phyloP scores from a whole-genome alignment of 2,113 vertebrate genomes.

The Eclectus roratus region DNA sequence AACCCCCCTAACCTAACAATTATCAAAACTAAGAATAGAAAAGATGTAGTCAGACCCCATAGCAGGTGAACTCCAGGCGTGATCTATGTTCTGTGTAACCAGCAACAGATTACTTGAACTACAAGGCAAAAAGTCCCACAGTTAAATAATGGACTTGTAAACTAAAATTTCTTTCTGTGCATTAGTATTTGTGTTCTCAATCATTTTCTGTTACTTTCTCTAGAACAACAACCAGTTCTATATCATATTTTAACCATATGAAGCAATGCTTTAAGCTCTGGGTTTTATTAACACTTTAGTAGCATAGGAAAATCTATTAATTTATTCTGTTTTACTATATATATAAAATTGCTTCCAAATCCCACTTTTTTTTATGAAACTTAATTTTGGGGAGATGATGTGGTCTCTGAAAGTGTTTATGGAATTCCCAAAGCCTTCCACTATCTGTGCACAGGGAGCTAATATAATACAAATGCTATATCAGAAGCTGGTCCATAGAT shows the following conservation, averaged over 20 bases:
- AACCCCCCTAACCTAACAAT: not conserved
- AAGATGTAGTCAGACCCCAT: not conserved
- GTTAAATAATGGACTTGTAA: not conserved
- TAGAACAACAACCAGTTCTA: not conserved
- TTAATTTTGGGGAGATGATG: not conserved
- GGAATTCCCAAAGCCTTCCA: not conserved
- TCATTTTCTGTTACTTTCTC: not conserved
- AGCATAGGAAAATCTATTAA: not conserved
- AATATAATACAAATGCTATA: not conserved
- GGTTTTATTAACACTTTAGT: not conserved
- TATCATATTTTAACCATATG: not conserved
- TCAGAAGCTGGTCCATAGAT: not conserved
- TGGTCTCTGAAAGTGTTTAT: not conserved
- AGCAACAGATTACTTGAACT: not conserved
- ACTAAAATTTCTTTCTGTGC: not conserved
- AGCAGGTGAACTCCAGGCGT: rapidly evolving
- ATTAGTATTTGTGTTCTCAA: not conserved
- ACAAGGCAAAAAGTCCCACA: not conserved
- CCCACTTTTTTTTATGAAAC: not conserved
- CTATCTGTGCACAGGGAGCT: not conserved
- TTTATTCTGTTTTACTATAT: not conserved
- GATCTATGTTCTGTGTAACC: rapidly evolving
- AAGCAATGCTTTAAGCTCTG: not conserved
- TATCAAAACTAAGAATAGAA: not conserved
- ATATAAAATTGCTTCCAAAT: not conserved